A percentile compares a stretch with the other conserved stretches of the same genome.
phyloP scores from a whole-genome alignment of 2,888 invertebrate genomes.

The Melanargia galathea region DNA sequence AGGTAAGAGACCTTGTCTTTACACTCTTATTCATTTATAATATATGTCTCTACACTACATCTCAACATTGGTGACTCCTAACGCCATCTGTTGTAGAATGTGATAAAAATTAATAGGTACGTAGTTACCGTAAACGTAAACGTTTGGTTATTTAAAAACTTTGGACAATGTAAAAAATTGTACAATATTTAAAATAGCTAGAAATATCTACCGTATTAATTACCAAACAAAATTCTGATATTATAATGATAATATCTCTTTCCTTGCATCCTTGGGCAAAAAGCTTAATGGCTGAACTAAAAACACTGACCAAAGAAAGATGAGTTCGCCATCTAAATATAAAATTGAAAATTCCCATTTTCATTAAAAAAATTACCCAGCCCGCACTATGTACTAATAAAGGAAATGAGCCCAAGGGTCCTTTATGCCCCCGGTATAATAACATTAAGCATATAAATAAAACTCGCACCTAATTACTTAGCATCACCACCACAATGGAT shows the following conservation, averaged over 20 bases:
- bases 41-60: too few relatives aligned
- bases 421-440: constrained; percentile 45
- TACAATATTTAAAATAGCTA: too few relatives aligned
- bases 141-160: too few relatives aligned
- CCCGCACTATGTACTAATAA: constrained; percentile 25
- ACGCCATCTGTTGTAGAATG: constrained; percentile 28
- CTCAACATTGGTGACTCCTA: constrained; percentile 14
- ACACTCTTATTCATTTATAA: too few relatives aligned
- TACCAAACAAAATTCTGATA: too few relatives aligned
- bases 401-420: constrained; percentile 33
- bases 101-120: background rate
- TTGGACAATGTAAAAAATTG: too few relatives aligned
- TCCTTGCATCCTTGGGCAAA: background rate
- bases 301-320: background rate
- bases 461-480: constrained; percentile 77
- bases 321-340: background rate
- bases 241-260: too few relatives aligned
- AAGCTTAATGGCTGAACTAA: too few relatives aligned
- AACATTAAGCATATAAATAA: constrained; percentile 50
- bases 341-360: constrained; percentile 16
- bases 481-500: constrained; percentile 60
- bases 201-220: too few relatives aligned
- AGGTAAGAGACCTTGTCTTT: too few relatives aligned
- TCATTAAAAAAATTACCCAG: constrained; percentile 29
- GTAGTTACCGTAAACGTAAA: too few relatives aligned